Percentiles rank a stretch among this genome's conserved stretches.
Evolutionary conservation across 2,797 vertebrate genomes (phyloP).

Genomic region (Anguilla marmorata): DNA sequence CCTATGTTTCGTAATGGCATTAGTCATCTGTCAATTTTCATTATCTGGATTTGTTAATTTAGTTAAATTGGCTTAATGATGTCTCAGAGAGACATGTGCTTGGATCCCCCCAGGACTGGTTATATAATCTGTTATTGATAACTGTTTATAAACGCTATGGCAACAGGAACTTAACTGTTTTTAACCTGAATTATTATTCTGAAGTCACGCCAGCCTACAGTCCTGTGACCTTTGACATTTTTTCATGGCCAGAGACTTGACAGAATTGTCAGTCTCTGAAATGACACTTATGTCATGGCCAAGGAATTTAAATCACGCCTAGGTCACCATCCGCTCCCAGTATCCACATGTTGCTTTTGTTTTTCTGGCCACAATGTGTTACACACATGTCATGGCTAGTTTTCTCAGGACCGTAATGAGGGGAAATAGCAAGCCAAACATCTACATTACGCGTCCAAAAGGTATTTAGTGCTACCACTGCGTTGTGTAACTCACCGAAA

Average conservation of each 20-base stretch:
- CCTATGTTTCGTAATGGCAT: background rate
- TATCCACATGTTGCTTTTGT: constrained; percentile 35
- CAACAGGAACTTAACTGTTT: constrained; percentile 24
- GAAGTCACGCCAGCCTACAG: background rate
- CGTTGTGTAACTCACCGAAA: constrained; percentile 48
- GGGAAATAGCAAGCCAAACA: constrained; percentile 49
- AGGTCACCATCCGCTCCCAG: constrained; percentile 39
- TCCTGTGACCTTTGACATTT: background rate
- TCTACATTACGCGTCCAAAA: constrained; percentile 35
- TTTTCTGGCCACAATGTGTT: constrained; percentile 56
- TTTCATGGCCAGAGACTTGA: background rate
- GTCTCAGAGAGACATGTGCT: constrained; percentile 1
- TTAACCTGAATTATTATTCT: constrained; percentile 18
- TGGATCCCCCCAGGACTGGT: constrained; percentile 11
- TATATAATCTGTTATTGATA: constrained; percentile 36
- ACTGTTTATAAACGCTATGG: constrained; percentile 36
- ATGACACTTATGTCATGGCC: constrained; percentile 2
- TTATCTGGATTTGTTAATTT: background rate
- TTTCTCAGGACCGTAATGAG: constrained; percentile 43
- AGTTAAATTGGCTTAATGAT: background rate
- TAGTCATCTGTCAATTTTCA: background rate
- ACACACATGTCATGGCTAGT: constrained; percentile 59
- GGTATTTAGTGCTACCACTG: constrained; percentile 42
- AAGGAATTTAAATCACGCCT: constrained; percentile 46
- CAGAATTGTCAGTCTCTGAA: background rate